Conservation (phyloP, 2,888 invertebrate genomes). For the Alitta virens region DNA sequence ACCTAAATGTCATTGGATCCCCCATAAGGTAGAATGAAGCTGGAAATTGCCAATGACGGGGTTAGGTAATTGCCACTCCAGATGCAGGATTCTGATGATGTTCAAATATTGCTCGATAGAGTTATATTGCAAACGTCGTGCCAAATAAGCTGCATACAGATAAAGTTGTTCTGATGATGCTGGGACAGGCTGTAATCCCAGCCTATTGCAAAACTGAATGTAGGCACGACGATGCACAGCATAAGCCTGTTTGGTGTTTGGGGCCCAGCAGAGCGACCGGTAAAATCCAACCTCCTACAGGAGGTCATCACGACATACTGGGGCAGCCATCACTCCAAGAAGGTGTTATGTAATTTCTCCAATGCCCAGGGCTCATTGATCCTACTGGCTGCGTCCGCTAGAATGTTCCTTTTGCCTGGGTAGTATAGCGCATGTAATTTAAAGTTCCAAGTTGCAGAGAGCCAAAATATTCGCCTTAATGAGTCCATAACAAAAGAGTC, state of each 20-base stretch:
- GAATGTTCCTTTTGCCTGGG: too few species aligned
- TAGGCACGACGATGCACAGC: background rate
- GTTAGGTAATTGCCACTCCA: background rate
- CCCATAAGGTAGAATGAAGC: background rate
- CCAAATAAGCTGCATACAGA: background rate
- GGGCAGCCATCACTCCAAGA: too few species aligned
- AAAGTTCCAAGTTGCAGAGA: background rate
- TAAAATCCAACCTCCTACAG: background rate
- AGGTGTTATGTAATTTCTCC: too few species aligned
- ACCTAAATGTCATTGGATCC: background rate
- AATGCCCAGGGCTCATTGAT: too few species aligned
- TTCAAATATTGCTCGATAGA: background rate
- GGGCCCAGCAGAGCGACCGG: background rate
- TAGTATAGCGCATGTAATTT: background rate
- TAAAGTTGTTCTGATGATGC: too few species aligned
- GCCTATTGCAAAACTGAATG: background rate
- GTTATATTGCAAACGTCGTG: background rate
- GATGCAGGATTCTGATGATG: background rate
- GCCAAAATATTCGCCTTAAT: background rate
- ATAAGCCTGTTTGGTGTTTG: background rate
- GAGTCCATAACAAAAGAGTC: slow-evolving; percentile 1
- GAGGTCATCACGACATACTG: too few species aligned
- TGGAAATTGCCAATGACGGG: background rate
- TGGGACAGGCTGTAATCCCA: background rate
- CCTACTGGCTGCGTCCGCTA: too few species aligned